A percentile compares a stretch with the other conserved stretches of the same genome.
phyloP scores from a whole-genome alignment of 2,797 vertebrate species.

The Acipenser transmontanus region DNA sequence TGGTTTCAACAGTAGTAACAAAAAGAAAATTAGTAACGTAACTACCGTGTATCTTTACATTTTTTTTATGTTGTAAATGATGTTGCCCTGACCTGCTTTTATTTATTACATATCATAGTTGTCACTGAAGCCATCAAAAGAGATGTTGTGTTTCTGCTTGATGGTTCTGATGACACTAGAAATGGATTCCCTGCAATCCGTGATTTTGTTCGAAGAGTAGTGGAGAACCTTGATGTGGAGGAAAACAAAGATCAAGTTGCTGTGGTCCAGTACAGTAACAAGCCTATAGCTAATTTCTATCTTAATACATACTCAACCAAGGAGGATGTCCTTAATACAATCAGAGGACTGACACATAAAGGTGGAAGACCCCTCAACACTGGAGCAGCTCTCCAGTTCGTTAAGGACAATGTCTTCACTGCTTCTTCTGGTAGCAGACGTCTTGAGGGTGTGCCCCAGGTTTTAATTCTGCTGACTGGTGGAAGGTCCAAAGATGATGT shows the following conservation, averaged over 20 bases:
- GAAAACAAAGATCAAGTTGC: constrained; percentile 49
- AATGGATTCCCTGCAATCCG: constrained; percentile 55
- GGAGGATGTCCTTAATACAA: constrained; percentile 49
- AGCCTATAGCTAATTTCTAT: constrained; percentile 45
- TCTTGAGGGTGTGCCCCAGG: constrained; percentile 52
- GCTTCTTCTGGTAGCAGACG: constrained; percentile 51
- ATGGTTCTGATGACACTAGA: constrained; percentile 60
- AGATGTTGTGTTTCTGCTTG: constrained; percentile 66
- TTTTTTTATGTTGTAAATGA: too few species aligned
- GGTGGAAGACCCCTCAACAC: constrained; percentile 54
- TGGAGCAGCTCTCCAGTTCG: constrained; percentile 53
- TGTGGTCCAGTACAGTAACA: constrained; percentile 54
- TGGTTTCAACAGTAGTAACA: too few species aligned
- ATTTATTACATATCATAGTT: constrained; percentile 40
- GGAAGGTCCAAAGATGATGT: constrained; percentile 58
- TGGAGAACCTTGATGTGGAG: constrained; percentile 47
- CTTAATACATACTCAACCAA: constrained; percentile 52
- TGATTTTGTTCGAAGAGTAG: constrained; percentile 59
- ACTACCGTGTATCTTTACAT: neutral
- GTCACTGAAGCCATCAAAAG: constrained; percentile 37
- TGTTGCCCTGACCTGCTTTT: too few species aligned
- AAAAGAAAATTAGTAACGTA: too few species aligned
- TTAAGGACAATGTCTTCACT: constrained; percentile 48
- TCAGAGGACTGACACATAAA: constrained; percentile 56
- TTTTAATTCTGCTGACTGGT: constrained; percentile 57